Conservation (phyloP, 2,113 vertebrate species). For the Gavia stellata region DNA sequence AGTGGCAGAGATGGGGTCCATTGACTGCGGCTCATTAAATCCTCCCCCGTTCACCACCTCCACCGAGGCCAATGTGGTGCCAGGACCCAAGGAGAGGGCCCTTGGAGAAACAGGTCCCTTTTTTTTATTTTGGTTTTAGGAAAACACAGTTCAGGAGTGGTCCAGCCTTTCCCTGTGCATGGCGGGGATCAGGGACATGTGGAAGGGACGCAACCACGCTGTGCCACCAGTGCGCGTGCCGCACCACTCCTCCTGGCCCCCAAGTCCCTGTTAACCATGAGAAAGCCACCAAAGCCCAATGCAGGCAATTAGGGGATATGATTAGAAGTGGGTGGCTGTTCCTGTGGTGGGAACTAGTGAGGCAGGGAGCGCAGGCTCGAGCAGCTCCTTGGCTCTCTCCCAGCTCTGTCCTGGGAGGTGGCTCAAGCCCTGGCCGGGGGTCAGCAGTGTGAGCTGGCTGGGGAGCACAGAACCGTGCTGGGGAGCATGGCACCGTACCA, state of each 20-base stretch:
- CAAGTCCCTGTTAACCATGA: background rate
- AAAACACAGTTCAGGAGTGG: background rate
- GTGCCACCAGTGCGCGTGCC: no score
- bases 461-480: background rate
- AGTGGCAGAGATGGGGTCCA: background rate
- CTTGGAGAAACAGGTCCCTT: background rate
- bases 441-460: background rate
- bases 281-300: background rate
- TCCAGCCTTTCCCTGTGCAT: background rate
- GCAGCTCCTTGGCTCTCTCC: background rate
- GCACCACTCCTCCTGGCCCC: accelerated
- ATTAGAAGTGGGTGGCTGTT: background rate
- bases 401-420: background rate
- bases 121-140: background rate
- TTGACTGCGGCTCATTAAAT: accelerated
- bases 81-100: background rate
- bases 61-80: accelerated
- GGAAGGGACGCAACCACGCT: background rate
- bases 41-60: background rate
- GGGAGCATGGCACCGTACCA: accelerated
- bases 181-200: background rate
- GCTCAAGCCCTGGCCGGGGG: background rate
- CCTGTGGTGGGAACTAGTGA: background rate
- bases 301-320: background rate
- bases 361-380: background rate